Base-by-base conservation (phyloP, 2,797 vertebrate species). In the Phoxinus dragarum region DNA sequence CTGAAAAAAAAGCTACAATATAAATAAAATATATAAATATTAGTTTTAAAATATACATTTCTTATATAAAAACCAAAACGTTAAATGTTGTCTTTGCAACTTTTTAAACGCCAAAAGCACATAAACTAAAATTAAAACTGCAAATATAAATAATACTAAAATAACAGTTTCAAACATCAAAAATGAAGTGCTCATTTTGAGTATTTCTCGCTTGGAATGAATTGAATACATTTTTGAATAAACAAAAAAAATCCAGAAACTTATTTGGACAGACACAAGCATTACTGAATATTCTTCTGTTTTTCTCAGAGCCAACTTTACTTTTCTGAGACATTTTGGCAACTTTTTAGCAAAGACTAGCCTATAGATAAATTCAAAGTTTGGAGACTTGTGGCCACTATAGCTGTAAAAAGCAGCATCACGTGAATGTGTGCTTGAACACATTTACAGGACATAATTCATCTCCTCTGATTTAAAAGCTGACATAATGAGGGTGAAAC, bases 401-500 rank as follows among this genome's bases (percentile, higher is more conserved):
- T 7, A 72, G 5, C 14, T 4, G 3, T 31, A 17, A 59, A 17
- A 59, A 38, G 44, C n/a, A 71, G 10, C 11, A 7, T 42, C 10
- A 8, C 27, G 75, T 9, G 74, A 56, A 52, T 56, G 27, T 12
- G 75, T 17, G 36, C 4, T 38, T 19, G 36, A n/a, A 59, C 42
- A 69, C 61, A 75, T 52, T 52, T 64, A 76, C 34, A 72, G 52
- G 54, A 72, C 54, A 69, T 67, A 68, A 82, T 56, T 61, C 44
- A 59, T 80, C 71, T 80, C 54, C 10, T 42, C 38, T 76, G 56
- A 68, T 85, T 82, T 72, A 73, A 47, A 83, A 67, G 38, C 66
- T 77, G 78, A 74, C 49, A 71, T 88, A 88, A 82, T 73, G 79
- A 78, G 66, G n/a, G 71, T 64, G 42, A 84, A 40, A 40, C 40